Percentiles rank a stretch among this genome's conserved stretches.
Conservation (phyloP, 2,888 invertebrate species). For the Amaurobius ferox region DNA sequence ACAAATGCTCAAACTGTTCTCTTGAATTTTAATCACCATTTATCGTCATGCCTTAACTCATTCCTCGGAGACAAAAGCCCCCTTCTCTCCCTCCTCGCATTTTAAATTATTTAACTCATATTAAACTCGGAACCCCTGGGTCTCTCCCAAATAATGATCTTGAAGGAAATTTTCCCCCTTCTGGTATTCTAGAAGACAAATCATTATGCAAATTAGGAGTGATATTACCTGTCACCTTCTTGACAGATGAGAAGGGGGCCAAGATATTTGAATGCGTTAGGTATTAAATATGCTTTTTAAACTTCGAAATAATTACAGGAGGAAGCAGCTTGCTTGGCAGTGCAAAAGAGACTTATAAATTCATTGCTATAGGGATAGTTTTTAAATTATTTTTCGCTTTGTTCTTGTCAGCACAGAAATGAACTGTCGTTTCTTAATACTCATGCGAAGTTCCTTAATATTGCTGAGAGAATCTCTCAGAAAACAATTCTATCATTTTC, state of each 20-base stretch:
- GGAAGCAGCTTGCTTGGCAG: background rate
- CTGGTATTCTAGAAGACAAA: slow-evolving; percentile 21
- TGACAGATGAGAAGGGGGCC: slow-evolving; percentile 41
- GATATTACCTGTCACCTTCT: slow-evolving; percentile 56
- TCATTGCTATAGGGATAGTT: background rate
- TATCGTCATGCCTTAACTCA: background rate
- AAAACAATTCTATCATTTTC: no score
- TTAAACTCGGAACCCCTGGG: background rate
- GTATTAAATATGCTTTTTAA: slow-evolving; percentile 9
- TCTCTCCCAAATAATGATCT: background rate
- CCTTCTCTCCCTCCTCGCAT: background rate
- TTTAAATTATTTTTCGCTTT: background rate
- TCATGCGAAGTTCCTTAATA: no score
- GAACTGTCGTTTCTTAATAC: no score
- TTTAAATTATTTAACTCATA: slow-evolving; percentile 12
- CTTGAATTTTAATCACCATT: background rate
- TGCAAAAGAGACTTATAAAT: background rate
- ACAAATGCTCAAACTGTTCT: background rate
- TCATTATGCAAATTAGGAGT: slow-evolving; percentile 60
- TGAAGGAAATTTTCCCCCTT: background rate
- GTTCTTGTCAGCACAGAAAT: background rate
- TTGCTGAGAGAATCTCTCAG: no score
- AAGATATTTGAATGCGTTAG: background rate
- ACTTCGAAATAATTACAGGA: background rate
- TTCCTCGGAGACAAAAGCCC: background rate